Evolutionary conservation across 2,113 vertebrate genomes (phyloP).

Genomic region (Eidolon helvum): DNA sequence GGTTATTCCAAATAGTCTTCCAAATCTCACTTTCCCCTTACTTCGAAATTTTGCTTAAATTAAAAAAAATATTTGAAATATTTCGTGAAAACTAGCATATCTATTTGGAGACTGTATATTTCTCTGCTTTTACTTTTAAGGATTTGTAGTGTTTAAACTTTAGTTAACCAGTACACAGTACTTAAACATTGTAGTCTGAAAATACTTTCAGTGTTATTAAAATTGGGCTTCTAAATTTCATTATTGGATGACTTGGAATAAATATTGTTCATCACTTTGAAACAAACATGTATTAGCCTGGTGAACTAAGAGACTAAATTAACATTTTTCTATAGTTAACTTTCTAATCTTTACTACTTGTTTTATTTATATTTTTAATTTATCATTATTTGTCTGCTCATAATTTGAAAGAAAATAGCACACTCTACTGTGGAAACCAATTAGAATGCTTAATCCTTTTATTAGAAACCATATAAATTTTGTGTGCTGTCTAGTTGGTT

Average conservation of each 20-base stretch:
- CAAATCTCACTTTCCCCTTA: not conserved
- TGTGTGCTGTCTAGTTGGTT: not conserved
- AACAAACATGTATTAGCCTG: conserved; percentile 67
- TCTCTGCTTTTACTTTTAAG: accelerated
- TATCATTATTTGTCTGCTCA: conserved; percentile 2
- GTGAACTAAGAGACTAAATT: conserved; percentile 67
- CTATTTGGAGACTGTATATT: not conserved
- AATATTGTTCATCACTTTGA: conserved; percentile 49
- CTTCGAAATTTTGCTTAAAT: conserved; percentile 36
- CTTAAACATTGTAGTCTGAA: conserved; percentile 46
- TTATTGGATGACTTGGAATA: conserved; percentile 35
- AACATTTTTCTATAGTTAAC: conserved; percentile 70
- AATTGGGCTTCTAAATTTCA: conserved; percentile 29
- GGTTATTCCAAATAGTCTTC: not conserved
- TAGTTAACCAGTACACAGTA: not conserved
- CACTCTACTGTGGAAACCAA: conserved; percentile 38
- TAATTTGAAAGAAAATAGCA: conserved; percentile 61
- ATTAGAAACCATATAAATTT: conserved; percentile 51
- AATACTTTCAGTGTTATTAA: conserved; percentile 52
- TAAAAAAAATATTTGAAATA: not conserved
- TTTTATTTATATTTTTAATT: not conserved
- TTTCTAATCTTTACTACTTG: conserved; percentile 36
- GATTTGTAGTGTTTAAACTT: not conserved
- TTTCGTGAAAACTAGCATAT: not conserved
- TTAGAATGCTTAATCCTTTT: conserved; percentile 58